Base-by-base conservation (phyloP, 2,113 vertebrate species). In the Dromaius novaehollandiae region DNA sequence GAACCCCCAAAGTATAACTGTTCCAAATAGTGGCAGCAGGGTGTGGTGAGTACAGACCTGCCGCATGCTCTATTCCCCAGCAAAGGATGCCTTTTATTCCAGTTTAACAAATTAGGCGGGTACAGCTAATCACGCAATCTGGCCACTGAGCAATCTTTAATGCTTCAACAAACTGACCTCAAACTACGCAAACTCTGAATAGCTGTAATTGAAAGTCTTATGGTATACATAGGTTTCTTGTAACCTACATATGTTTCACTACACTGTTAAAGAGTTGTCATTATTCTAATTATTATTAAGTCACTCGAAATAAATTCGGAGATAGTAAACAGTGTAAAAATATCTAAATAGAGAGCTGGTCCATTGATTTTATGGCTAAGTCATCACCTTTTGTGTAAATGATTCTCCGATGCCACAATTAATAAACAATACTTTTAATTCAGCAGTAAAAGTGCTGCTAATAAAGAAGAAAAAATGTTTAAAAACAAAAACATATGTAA, bases 241-340 rank as follows among this genome's bases (percentile, higher is more conserved):
- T 17, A 78, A 69, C 79, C 69, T 34, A 20, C 13, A 3, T 82
- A 38, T 4, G 6, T 86, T 93, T 90, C 80, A 65, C 42, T 58
- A 75, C 32, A 74, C 24, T 73, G 51, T 68, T 69, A 91, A 93
- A 58, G 90, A 90, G 61, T 95, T 90, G 65, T 82, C 51, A 26
- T 96, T 97, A 96, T 81, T 68, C 73, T 96, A 76, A 96, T 97
- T 96, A 95, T 91, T 91, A 89, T 91, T 94, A 91, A 95, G 28
- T 30, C 73, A 86, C 88, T 93, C 68, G 60, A 94, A 96, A 95
- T 71, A 89, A 90, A 90, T 88, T 70, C 0, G 1, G 78, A 93
- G 80, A 56, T 61, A 81, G 82, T 84, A 95, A 95, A 91, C 90
- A 89, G 51, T 73, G 88, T 86, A 84, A 96, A 95, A 71, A 93